Evolutionary conservation across 1,140 invertebrate genomes (phyloP), one percentile per base, ranked within the genome.

Genomic region (Caenorhabditis elegans): DNA sequence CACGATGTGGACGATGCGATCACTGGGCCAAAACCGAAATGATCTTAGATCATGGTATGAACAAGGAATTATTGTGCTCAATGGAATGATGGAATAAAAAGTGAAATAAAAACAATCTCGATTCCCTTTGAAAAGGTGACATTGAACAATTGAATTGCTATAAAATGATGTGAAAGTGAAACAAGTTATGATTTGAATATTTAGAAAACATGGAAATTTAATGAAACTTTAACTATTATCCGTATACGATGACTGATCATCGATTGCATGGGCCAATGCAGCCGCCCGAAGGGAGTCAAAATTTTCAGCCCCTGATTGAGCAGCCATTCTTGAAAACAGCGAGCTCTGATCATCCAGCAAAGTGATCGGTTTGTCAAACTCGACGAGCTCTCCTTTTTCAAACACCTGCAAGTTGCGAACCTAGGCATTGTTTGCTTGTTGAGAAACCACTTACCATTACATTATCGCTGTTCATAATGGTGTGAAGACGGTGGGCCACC

Each of bases 401-500:
- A 86, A 43, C 26, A 86, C 85, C 84, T 85, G 55, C 84, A 84
- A 82, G 22, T 36, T 46, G 36, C 39, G 39, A 46, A 48, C n/a
- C 22, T 39, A 13, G 53, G 34, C 22, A 5, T 28, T 79, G 48
- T 60, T 48, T 53, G 48, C n/a, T 39, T 17, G 39, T 31, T 26
- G 8, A 1, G 24, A 49, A 17, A 10, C 3, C 78, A 39, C 48
- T 43, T 55, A 79, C 39, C 53, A 55, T 79, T 19, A 55, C 39
- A 28, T 10, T 70, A 39, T 83, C 89, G 86, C 87, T 90, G 28
- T 97, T 95, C 93, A 97, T 93, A 80, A 97, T 96, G 43, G 95
- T 97, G 90, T 97, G 96, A 65, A 97, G 92, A 36, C 96, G 93
- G 91, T 97, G 96, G 55, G 96, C 96, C 90, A 98, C 97, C 0